These are phyloP conservation scores for Mylabris phalerata DNA, from an alignment of 1,140 invertebrate species.

Conservation along the genomic window DNA sequence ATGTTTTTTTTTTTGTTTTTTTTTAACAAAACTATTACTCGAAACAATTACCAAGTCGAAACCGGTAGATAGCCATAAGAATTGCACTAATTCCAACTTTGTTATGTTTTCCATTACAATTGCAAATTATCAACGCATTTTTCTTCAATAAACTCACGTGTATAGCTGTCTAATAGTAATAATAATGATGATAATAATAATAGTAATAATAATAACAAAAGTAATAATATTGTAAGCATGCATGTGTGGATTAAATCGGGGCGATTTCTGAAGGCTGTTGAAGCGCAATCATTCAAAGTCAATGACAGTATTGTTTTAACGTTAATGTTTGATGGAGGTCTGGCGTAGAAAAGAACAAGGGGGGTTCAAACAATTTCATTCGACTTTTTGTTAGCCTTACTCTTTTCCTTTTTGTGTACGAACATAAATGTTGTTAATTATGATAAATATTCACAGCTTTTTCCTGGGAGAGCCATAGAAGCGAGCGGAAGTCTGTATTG, in stretches of 20 bases:
- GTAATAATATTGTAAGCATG: too few species aligned
- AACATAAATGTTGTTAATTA: conserved; percentile 45
- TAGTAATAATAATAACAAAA: too few species aligned
- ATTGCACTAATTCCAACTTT: too few species aligned
- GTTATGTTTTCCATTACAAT: too few species aligned
- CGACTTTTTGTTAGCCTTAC: conserved; percentile 40
- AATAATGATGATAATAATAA: too few species aligned
- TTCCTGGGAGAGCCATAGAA: conserved; percentile 43
- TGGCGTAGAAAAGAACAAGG: conserved; percentile 12
- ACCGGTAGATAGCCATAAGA: not conserved
- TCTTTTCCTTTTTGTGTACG: conserved; percentile 37
- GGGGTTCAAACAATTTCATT: conserved; percentile 30
- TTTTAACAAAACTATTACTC: not conserved
- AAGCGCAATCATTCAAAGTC: conserved; percentile 11
- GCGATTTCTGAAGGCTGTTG: not conserved
- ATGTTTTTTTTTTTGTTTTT: conserved; percentile 5
- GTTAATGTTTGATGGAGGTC: conserved; percentile 15
- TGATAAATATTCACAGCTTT: conserved; percentile 46
- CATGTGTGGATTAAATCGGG: too few species aligned
- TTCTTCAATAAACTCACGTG: too few species aligned
- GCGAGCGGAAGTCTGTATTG: conserved; percentile 40
- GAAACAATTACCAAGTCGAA: not conserved
- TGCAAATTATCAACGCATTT: too few species aligned
- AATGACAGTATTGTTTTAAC: conserved; percentile 15
- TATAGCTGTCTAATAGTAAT: too few species aligned